A percentile compares a stretch with the other conserved stretches of the same genome.
These are phyloP conservation scores for Semotilus atromaculatus DNA, from an alignment of 2,797 vertebrate genomes.

Conservation along the genomic window DNA sequence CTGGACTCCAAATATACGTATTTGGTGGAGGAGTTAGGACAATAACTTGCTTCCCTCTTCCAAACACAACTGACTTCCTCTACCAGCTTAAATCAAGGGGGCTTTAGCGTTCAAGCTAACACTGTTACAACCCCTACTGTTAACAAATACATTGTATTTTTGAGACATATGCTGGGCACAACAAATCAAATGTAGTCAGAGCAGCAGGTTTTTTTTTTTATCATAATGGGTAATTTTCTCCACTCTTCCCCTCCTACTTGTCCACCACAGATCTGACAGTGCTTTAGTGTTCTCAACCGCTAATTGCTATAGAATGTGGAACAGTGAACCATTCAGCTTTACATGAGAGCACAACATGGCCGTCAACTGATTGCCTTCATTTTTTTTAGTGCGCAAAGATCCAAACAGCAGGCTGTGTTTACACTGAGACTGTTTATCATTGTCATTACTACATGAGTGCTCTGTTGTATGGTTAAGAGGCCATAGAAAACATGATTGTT, in stretches of 20 bases:
- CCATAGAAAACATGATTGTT: conserved; percentile 15
- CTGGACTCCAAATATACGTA: too few species aligned
- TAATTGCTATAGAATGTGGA: conserved; percentile 18
- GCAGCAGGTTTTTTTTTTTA: not conserved
- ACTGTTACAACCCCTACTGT: not conserved
- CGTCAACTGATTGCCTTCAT: conserved; percentile 1
- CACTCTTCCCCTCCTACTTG: not conserved
- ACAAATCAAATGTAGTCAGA: conserved; percentile 14
- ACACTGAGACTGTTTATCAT: conserved; percentile 7
- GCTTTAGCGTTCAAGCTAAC: too few species aligned
- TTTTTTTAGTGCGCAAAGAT: not conserved
- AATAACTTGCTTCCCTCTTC: too few species aligned
- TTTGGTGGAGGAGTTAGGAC: too few species aligned
- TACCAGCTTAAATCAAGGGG: too few species aligned
- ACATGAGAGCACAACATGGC: conserved; percentile 21
- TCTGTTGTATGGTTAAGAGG: conserved; percentile 8
- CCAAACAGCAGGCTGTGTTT: conserved; percentile 4
- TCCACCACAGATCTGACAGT: conserved; percentile 18
- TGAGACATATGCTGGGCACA: not conserved
- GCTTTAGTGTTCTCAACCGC: not conserved
- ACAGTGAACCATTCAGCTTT: conserved; percentile 26
- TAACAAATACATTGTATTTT: conserved; percentile 4
- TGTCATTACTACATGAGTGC: conserved; percentile 18
- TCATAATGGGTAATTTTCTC: conserved; percentile 27
- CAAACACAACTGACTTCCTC: too few species aligned